phyloP scores from a whole-genome alignment of 1,140 invertebrate species.

The Leptestheria dahalacensis region DNA sequence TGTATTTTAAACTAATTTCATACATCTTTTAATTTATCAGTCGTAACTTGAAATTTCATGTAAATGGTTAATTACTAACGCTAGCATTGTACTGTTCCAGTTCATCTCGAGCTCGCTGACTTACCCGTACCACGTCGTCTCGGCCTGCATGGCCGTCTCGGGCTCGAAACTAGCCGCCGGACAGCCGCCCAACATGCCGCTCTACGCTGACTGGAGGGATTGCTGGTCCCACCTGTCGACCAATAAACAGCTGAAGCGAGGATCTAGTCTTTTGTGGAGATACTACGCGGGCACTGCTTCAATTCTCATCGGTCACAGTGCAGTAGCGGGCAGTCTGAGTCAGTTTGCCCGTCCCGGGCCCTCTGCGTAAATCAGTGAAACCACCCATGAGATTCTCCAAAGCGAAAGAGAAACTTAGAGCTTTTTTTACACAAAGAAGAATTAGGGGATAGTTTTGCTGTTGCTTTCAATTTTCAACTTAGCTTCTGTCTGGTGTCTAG shows the following conservation, averaged over 20 bases:
- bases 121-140: conserved; percentile 74
- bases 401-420: too few species aligned
- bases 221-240: conserved; percentile 60
- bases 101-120: conserved; percentile 57
- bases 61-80: too few species aligned
- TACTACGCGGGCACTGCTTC: conserved; percentile 50
- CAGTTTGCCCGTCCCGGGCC: neutral
- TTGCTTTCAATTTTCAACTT: too few species aligned
- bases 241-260: conserved; percentile 61
- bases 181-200: conserved; percentile 59
- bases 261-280: conserved; percentile 62
- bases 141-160: conserved; percentile 69
- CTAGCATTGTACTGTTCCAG: conserved; percentile 32
- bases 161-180: conserved; percentile 59
- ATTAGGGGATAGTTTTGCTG: too few species aligned
- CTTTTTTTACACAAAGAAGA: too few species aligned
- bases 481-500: too few species aligned
- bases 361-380: neutral
- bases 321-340: conserved; percentile 7
- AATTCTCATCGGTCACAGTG: conserved; percentile 18
- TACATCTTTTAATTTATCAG: neutral
- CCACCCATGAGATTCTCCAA: too few species aligned
- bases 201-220: conserved; percentile 55
- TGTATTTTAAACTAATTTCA: neutral
- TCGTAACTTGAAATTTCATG: conserved; percentile 6